Conservation (phyloP, 2,888 invertebrate species). For the Pollenia griseotomentosa region DNA sequence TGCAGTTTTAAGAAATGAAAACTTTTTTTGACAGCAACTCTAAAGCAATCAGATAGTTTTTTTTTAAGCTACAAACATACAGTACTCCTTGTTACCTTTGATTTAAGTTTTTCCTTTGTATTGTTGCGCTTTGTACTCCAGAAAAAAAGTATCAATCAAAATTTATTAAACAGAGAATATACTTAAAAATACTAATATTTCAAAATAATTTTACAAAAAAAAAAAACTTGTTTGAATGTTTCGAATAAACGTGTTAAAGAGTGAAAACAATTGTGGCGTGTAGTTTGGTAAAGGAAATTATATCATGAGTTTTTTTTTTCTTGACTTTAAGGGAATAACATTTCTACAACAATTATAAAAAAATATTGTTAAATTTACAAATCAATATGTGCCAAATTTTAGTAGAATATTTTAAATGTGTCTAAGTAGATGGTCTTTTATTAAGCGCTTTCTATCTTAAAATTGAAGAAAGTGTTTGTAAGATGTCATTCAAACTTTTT, state of each 20-base stretch:
- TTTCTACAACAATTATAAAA: too few species aligned
- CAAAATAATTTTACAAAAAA: conserved; percentile 11
- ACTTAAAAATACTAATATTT: conserved; percentile 5
- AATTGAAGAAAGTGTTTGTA: too few species aligned
- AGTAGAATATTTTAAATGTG: too few species aligned
- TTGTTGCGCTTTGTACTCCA: not conserved
- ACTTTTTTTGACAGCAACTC: conserved; percentile 37
- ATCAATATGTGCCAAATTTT: too few species aligned
- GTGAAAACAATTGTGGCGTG: conserved; percentile 2
- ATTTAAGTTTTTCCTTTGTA: conserved; percentile 4
- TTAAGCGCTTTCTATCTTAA: too few species aligned
- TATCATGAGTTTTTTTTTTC: too few species aligned
- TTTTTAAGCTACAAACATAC: not conserved
- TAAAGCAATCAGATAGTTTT: conserved; percentile 51
- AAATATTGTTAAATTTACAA: too few species aligned
- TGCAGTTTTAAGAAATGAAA: conserved; percentile 27
- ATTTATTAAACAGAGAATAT: conserved; percentile 35
- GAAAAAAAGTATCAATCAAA: conserved; percentile 40
- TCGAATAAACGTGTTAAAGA: not conserved
- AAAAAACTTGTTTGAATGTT: not conserved
- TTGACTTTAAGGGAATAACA: too few species aligned
- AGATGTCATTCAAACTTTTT: too few species aligned
- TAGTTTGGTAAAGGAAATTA: too few species aligned
- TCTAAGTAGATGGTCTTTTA: too few species aligned
- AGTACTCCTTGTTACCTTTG: conserved; percentile 12